Evolutionary conservation across 2,797 vertebrate species (phyloP).

Genomic region (Hylomyscus alleni): DNA sequence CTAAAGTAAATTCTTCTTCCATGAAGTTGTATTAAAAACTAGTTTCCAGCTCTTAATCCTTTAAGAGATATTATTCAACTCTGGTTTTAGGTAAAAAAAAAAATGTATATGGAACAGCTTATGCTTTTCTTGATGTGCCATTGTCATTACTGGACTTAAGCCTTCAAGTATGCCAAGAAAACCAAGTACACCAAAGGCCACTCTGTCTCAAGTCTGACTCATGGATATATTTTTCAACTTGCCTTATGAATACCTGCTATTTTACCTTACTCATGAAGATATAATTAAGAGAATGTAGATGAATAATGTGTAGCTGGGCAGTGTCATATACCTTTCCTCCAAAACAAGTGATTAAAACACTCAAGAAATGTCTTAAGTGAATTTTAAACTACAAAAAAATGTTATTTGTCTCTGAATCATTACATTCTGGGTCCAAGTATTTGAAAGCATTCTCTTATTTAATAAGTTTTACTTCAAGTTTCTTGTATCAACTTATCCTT

Average conservation of each 20-base stretch:
- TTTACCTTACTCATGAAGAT: not conserved
- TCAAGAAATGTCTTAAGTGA: conserved; percentile 41
- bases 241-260: conserved; percentile 7
- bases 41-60: conserved; percentile 39
- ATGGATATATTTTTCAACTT: not conserved
- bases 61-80: conserved; percentile 4
- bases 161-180: not conserved
- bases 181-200: not conserved
- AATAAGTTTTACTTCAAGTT: conserved; percentile 35
- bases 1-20: not conserved
- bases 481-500: not conserved
- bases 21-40: not conserved
- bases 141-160: conserved; percentile 8
- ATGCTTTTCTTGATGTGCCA: conserved; percentile 41
- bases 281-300: not conserved
- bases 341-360: conserved; percentile 64
- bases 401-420: conserved; percentile 5
- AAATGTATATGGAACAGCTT: not conserved
- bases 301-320: not conserved
- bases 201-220: not conserved
- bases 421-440: conserved; percentile 1
- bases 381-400: conserved; percentile 37
- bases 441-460: conserved; percentile 41
- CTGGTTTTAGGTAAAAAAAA: not conserved
- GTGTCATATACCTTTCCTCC: not conserved